phyloP scores from a whole-genome alignment of 2,113 vertebrate genomes.

The Antechinus flavipes region DNA sequence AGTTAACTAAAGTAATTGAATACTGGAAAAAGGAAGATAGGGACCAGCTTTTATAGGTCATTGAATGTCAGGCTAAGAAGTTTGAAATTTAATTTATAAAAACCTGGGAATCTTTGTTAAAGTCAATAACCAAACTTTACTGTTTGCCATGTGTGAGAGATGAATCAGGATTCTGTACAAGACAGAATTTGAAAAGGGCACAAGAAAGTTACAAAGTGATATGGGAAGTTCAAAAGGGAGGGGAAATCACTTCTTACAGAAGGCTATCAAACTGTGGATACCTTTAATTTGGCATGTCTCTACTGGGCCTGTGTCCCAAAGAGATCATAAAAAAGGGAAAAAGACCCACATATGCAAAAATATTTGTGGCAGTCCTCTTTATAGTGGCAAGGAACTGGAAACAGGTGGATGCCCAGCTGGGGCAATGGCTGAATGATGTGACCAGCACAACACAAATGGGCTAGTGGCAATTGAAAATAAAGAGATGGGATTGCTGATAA shows the following conservation, averaged over 20 bases:
- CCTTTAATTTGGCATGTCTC: too few relatives aligned
- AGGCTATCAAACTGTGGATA: too few relatives aligned
- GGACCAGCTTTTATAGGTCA: background rate
- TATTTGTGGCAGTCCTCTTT: too few relatives aligned
- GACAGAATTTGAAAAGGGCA: background rate
- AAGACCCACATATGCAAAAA: too few relatives aligned
- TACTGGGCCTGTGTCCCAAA: too few relatives aligned
- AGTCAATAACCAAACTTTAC: background rate
- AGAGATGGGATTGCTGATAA: too few relatives aligned
- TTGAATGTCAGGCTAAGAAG: background rate
- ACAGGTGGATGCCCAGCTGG: too few relatives aligned
- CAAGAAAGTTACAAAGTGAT: background rate
- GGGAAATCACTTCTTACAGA: background rate
- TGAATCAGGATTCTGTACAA: background rate
- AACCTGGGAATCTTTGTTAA: background rate
- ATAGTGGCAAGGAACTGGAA: too few relatives aligned
- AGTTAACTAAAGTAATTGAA: background rate
- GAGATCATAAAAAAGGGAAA: too few relatives aligned
- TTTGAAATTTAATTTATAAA: background rate
- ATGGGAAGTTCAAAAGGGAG: background rate
- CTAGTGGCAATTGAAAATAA: too few relatives aligned
- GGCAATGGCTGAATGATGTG: too few relatives aligned
- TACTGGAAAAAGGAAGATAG: background rate
- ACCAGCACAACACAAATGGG: too few relatives aligned
- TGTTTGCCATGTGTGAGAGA: background rate